Evolutionary conservation across 2,113 vertebrate genomes (phyloP).

Genomic region (Rhipidura dahli): DNA sequence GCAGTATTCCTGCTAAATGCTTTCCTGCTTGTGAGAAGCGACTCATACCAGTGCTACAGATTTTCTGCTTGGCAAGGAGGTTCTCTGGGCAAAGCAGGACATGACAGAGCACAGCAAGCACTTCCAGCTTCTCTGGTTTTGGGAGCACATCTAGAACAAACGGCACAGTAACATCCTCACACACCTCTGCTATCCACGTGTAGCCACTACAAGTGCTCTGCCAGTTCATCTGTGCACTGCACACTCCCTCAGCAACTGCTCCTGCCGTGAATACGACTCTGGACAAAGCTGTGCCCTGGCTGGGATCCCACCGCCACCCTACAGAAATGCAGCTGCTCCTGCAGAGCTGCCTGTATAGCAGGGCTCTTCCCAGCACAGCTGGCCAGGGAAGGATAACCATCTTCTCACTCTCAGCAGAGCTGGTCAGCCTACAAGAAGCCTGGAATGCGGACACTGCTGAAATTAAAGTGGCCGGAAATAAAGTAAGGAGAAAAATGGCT

Average conservation of each 20-base stretch:
- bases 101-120: not conserved
- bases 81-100: not conserved
- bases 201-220: not conserved
- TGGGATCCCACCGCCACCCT: not conserved
- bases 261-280: rapidly evolving
- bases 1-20: rapidly evolving
- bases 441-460: not conserved
- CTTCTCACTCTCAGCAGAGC: not conserved
- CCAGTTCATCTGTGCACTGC: not conserved
- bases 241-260: not conserved
- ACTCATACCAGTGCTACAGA: not conserved
- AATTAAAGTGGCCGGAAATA: not conserved
- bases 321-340: constrained; percentile 2
- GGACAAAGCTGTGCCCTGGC: not conserved
- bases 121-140: not conserved
- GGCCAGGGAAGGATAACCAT: not conserved
- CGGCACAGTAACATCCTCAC: rapidly evolving
- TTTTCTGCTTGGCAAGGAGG: not conserved
- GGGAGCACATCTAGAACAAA: not conserved
- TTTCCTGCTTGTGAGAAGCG: not conserved
- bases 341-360: not conserved
- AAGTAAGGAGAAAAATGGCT: not conserved
- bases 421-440: not conserved
- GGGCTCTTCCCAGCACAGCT: not conserved
- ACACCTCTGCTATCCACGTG: rapidly evolving